These are phyloP conservation scores for Amphimedon queenslandica DNA, from an alignment of 37 sponge, comb jelly and placozoan species.

Conservation along the genomic window DNA sequence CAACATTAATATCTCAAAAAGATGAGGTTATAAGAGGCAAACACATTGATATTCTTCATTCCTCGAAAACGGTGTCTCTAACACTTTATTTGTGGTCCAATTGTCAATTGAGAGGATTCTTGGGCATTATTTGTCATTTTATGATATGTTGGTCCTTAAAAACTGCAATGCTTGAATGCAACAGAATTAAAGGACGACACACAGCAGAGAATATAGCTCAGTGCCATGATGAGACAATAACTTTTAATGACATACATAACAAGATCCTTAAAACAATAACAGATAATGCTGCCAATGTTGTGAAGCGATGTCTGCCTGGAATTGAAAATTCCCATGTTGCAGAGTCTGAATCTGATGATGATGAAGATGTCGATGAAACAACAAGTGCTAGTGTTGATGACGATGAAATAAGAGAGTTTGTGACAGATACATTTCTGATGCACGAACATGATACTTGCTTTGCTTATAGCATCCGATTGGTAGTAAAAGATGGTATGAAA, in stretches of 20 bases:
- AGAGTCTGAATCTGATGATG: no score
- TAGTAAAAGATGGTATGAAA: constrained; percentile 20
- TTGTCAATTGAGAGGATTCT: not conserved
- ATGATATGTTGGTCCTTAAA: not conserved
- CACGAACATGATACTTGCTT: not conserved
- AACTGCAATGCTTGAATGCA: not conserved
- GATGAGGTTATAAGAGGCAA: not conserved
- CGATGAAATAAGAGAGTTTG: not conserved
- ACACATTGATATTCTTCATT: not conserved
- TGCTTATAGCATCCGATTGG: constrained; percentile 10
- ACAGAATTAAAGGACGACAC: not conserved
- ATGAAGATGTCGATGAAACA: not conserved
- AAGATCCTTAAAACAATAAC: not conserved
- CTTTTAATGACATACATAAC: not conserved
- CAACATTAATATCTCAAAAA: not conserved
- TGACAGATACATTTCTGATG: not conserved
- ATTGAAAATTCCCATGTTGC: no score
- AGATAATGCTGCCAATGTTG: not conserved
- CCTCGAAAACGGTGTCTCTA: not conserved
- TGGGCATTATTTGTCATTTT: not conserved
- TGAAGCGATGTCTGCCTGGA: not conserved
- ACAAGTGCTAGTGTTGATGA: not conserved
- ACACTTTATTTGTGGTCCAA: not conserved
- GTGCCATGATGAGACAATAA: not conserved
- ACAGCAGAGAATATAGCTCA: not conserved